These are phyloP conservation scores for Stomorhina lunata DNA, from an alignment of 2,888 invertebrate species.

Conservation along the genomic window DNA sequence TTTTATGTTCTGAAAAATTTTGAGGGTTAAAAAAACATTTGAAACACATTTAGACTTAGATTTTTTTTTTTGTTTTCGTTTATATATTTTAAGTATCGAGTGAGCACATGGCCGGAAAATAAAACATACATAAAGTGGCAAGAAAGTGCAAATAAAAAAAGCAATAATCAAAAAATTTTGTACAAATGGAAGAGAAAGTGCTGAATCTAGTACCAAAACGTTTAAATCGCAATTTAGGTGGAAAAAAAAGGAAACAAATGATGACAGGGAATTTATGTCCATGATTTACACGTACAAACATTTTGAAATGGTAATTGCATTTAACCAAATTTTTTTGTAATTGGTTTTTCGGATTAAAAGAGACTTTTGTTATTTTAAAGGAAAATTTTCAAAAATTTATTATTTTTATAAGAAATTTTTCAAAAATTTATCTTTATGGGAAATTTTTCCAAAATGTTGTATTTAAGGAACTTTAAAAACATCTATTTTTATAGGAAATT, in stretches of 20 bases:
- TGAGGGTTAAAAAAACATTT: conserved; percentile 39
- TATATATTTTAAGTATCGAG: neutral
- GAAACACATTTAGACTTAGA: conserved; percentile 11
- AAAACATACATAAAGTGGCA: neutral
- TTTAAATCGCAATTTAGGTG: conserved; percentile 57
- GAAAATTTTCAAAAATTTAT: no score
- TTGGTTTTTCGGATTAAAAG: no score
- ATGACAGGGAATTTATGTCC: conserved; percentile 25
- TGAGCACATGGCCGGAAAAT: conserved; percentile 52
- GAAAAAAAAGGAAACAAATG: neutral
- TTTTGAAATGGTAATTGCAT: neutral
- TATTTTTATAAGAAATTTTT: no score
- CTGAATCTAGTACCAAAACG: conserved; percentile 50
- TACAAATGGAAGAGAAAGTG: conserved; percentile 27
- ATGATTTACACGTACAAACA: conserved; percentile 31
- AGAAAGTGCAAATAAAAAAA: neutral
- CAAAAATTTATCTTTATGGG: no score
- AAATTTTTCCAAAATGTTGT: no score
- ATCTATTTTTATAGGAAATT: no score
- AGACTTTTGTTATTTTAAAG: no score
- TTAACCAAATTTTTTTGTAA: no score
- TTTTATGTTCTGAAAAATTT: neutral
- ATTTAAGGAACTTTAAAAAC: no score
- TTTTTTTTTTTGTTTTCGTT: neutral
- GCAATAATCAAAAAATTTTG: conserved; percentile 24